These are phyloP conservation scores for Acrocephalus scirpaceus DNA, from an alignment of 2,797 vertebrate genomes.

Conservation along the genomic window DNA sequence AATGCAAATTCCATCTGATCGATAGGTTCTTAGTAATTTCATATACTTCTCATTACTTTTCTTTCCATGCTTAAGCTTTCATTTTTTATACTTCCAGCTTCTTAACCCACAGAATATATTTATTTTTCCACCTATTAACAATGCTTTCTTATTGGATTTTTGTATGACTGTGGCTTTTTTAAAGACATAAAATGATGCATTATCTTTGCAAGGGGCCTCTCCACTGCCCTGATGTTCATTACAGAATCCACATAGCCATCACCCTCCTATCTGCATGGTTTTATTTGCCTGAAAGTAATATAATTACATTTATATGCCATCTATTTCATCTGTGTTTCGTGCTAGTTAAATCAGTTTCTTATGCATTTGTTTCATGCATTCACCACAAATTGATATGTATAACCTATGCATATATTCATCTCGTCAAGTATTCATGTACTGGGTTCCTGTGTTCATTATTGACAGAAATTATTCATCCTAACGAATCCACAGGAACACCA, in stretches of 20 bases:
- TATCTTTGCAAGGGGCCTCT: not conserved
- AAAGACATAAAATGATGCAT: not conserved
- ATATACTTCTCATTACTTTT: not conserved
- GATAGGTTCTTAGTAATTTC: not conserved
- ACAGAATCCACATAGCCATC: not conserved
- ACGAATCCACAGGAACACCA: slow-evolving; percentile 54
- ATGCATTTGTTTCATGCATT: slow-evolving; percentile 64
- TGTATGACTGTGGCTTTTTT: not conserved
- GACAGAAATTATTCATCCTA: slow-evolving; percentile 71
- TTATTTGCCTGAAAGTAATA: slow-evolving; percentile 51
- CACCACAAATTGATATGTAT: slow-evolving; percentile 65
- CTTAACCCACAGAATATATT: slow-evolving; percentile 13
- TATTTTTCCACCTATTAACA: slow-evolving; percentile 4
- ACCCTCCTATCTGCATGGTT: not conserved
- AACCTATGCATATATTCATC: slow-evolving; percentile 72
- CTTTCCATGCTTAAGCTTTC: not conserved
- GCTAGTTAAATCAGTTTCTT: slow-evolving; percentile 62
- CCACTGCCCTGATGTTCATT: slow-evolving; percentile 30
- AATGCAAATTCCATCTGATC: not conserved
- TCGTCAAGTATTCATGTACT: slow-evolving; percentile 70
- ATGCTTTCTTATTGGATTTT: not conserved
- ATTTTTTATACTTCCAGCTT: not conserved
- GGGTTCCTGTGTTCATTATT: slow-evolving; percentile 68
- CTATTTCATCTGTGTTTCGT: slow-evolving; percentile 41
- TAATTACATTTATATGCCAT: slow-evolving; percentile 54